A percentile compares a stretch with the other conserved stretches of the same genome.
phyloP scores from a whole-genome alignment of 2,888 invertebrate species.

The Drosophila limbata region DNA sequence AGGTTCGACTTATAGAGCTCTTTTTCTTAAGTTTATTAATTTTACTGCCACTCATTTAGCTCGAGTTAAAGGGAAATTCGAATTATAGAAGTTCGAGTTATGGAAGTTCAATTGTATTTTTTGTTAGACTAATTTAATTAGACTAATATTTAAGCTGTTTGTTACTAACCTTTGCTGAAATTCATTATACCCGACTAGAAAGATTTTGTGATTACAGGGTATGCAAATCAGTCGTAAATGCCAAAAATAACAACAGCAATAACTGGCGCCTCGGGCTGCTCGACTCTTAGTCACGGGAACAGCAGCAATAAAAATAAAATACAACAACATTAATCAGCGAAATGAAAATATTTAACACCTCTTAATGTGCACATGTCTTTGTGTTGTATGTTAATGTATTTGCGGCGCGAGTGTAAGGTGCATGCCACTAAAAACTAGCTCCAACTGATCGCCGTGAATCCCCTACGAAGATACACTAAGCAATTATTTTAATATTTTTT shows the following conservation, averaged over 20 bases:
- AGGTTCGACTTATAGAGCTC: too few species aligned
- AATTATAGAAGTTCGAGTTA: too few species aligned
- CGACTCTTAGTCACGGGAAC: neutral
- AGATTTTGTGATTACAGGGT: conserved; percentile 18
- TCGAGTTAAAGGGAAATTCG: too few species aligned
- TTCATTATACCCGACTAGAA: neutral
- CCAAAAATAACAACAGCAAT: conserved; percentile 38
- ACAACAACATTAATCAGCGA: conserved; percentile 28
- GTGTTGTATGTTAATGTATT: neutral
- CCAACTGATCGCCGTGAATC: neutral
- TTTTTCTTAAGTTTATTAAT: too few species aligned
- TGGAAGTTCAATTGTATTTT: too few species aligned
- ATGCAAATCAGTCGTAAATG: conserved; percentile 32
- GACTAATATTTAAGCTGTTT: too few species aligned
- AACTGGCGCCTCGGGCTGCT: conserved; percentile 22
- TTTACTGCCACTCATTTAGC: too few species aligned
- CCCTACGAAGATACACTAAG: neutral
- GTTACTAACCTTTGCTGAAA: too few species aligned
- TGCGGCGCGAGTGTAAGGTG: conserved; percentile 26
- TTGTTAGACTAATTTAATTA: too few species aligned
- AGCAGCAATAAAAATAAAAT: conserved; percentile 13
- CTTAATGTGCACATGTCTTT: conserved; percentile 28
- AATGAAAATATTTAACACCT: conserved; percentile 64
- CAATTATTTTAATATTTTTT: neutral
- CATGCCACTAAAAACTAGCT: conserved; percentile 29